Evolutionary conservation across 2,113 vertebrate species (phyloP).

Genomic region (Pithys albifrons): DNA sequence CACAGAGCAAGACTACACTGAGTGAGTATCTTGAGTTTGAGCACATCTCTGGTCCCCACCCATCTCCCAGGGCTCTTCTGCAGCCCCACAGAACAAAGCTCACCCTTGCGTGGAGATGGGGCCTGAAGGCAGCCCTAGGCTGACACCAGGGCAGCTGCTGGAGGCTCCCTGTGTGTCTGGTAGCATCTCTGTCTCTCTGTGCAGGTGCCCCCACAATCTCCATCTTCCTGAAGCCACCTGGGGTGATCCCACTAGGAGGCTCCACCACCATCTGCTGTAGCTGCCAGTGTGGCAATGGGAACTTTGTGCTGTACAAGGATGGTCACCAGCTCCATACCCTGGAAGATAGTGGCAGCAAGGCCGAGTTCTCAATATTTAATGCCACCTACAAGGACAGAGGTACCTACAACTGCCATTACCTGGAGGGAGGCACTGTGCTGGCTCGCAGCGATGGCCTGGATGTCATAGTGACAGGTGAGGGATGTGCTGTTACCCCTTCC

Average conservation of each 20-base stretch:
- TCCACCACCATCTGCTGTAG: conserved; percentile 18
- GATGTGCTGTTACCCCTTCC: not conserved
- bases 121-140: not conserved
- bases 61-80: not conserved
- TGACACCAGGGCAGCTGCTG: fast-evolving
- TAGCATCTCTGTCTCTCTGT: not conserved
- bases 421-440: not conserved
- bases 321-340: fast-evolving
- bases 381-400: not conserved
- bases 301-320: not conserved
- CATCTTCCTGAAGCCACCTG: conserved; percentile 26
- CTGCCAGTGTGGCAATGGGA: not conserved
- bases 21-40: not conserved
- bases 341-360: not conserved
- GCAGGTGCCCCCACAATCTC: not conserved
- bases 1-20: not conserved
- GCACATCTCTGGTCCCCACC: not conserved
- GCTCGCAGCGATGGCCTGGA: not conserved
- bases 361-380: not conserved
- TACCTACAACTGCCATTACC: not conserved
- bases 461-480: not conserved
- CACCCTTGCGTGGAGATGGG: not conserved
- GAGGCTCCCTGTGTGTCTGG: not conserved
- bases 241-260: not conserved
- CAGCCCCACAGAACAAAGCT: not conserved